These are phyloP conservation scores for Olivierus martensii DNA, from an alignment of 1,140 invertebrate species.

Conservation along the genomic window DNA sequence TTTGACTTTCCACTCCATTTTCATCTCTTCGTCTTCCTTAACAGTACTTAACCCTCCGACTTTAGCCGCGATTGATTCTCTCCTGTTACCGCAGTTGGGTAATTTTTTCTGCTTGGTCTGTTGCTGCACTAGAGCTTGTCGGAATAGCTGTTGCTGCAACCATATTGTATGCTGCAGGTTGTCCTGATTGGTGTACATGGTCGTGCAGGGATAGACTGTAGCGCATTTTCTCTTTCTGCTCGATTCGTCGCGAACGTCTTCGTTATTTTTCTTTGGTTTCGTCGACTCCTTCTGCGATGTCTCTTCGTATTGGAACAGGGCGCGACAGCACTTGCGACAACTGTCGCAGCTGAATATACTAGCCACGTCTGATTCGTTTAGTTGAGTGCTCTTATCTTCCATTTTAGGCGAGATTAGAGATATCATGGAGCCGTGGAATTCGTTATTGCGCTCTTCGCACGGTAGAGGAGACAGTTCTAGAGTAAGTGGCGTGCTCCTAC, in stretches of 20 bases:
- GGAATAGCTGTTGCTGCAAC: constrained; percentile 53
- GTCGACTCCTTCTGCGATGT: background rate
- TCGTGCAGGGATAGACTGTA: constrained; percentile 30
- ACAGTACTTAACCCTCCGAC: too few species aligned
- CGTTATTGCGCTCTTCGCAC: constrained; percentile 21
- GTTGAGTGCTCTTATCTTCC: constrained; percentile 22
- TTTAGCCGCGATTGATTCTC: constrained; percentile 28
- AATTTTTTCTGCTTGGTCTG: constrained; percentile 10
- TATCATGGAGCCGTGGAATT: constrained; percentile 12
- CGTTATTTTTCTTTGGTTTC: background rate
- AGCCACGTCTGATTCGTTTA: constrained; percentile 28
- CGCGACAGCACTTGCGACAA: constrained; percentile 20
- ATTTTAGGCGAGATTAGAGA: constrained; percentile 8
- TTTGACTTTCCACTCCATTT: constrained; percentile 69
- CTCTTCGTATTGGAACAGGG: constrained; percentile 5
- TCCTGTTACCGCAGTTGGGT: background rate
- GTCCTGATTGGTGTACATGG: constrained; percentile 57
- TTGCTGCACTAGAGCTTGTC: constrained; percentile 36
- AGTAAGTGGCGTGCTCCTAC: constrained; percentile 51
- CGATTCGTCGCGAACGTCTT: background rate
- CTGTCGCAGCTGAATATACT: constrained; percentile 22
- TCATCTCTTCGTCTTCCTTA: constrained; percentile 4
- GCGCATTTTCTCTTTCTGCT: background rate
- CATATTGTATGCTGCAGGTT: constrained; percentile 58
- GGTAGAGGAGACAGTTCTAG: constrained; percentile 39